Evolutionary conservation across 2,797 vertebrate species (phyloP).

Genomic region (Orientallactaga sibirica): DNA sequence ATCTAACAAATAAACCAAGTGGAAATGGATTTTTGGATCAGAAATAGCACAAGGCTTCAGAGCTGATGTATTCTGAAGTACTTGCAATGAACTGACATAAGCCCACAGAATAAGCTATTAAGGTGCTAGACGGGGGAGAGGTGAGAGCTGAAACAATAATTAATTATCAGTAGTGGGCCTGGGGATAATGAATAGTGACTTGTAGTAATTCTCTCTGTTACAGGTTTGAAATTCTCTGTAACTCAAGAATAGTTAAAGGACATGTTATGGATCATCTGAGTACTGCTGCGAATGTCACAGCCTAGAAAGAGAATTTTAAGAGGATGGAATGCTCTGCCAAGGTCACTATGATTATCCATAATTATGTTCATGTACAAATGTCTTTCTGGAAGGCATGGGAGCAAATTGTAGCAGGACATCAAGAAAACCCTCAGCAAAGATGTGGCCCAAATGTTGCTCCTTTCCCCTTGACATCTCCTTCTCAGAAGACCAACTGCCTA

Average conservation of each 20-base stretch:
- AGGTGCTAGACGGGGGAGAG: too few relatives aligned
- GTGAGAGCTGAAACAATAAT: background rate
- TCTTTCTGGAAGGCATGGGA: background rate
- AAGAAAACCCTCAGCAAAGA: background rate
- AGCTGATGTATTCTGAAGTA: background rate
- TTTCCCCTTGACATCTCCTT: background rate
- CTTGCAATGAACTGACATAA: background rate
- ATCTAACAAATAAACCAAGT: background rate
- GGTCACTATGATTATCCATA: background rate
- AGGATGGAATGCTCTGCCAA: slow-evolving; percentile 15
- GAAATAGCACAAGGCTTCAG: background rate
- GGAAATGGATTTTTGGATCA: background rate
- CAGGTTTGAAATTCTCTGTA: background rate
- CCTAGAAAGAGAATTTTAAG: slow-evolving; percentile 6
- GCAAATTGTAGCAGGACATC: background rate
- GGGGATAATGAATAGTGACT: background rate
- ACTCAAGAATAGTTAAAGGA: background rate
- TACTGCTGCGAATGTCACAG: background rate
- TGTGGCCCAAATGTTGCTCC: background rate
- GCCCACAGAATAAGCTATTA: background rate
- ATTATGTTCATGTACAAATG: background rate
- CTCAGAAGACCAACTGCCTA: background rate
- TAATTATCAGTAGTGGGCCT: background rate
- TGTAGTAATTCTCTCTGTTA: background rate
- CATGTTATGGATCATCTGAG: background rate